These are phyloP conservation scores for Glossophaga mutica DNA, from an alignment of 2,797 vertebrate genomes.

Conservation along the genomic window DNA sequence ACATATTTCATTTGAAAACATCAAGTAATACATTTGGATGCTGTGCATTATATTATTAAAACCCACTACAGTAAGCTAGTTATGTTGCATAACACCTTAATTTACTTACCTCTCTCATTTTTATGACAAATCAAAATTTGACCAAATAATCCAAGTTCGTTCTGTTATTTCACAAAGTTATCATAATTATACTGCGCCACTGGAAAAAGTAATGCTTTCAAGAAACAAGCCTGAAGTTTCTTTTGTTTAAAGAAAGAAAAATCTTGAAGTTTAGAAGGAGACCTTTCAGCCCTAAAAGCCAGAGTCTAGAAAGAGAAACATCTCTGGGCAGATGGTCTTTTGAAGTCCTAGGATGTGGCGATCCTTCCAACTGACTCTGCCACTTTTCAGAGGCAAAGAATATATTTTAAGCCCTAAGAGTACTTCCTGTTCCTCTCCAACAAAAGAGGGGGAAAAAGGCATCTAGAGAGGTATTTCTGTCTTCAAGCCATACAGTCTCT, in stretches of 20 bases:
- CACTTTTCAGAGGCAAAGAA: constrained; percentile 4
- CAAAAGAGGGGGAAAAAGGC: not conserved
- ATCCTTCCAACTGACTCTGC: not conserved
- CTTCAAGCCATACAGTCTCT: not conserved
- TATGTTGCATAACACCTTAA: not conserved
- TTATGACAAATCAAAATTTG: not conserved
- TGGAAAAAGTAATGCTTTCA: not conserved
- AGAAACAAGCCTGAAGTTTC: not conserved
- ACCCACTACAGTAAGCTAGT: not conserved
- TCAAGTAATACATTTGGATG: not conserved
- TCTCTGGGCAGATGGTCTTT: not conserved
- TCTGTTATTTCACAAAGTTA: not conserved
- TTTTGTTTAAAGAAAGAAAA: not conserved
- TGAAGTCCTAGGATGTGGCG: not conserved
- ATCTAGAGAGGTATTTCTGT: not conserved
- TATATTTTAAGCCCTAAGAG: not conserved
- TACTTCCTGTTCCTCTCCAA: not conserved
- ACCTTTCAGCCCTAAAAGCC: not conserved
- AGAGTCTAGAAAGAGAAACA: not conserved
- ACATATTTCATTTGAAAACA: not conserved
- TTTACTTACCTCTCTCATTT: not conserved
- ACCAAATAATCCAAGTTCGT: not conserved
- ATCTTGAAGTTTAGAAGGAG: not conserved
- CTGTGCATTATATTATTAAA: not conserved
- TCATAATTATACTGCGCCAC: not conserved